phyloP scores from a whole-genome alignment of 2,888 invertebrate species.

The Oscheius sp. region DNA sequence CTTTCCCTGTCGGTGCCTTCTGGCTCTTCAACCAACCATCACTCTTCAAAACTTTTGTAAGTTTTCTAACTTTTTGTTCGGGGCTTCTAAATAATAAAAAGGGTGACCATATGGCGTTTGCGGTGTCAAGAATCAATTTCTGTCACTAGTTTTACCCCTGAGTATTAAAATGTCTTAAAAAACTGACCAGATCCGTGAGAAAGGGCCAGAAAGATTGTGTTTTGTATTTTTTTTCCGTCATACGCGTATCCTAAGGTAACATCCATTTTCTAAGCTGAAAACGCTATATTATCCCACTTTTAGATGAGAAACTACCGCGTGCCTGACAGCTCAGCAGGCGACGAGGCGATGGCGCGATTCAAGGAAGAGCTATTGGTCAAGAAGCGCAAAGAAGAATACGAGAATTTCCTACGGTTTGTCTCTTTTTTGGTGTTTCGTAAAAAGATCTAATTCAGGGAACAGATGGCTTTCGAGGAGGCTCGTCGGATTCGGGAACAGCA shows the following conservation, averaged over 20 bases:
- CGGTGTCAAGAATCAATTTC: no score
- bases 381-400: conserved; percentile 66
- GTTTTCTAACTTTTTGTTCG: conserved; percentile 20
- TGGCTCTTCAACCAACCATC: conserved; percentile 70
- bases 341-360: conserved; percentile 61
- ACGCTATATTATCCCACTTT: conserved; percentile 17
- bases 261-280: neutral
- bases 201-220: no score
- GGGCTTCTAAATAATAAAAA: no score
- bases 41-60: conserved; percentile 67
- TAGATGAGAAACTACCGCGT: conserved; percentile 68
- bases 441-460: conserved; percentile 53
- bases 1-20: conserved; percentile 69
- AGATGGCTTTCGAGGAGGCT: conserved; percentile 70
- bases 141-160: no score
- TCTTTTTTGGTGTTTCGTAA: neutral
- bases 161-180: no score
- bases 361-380: conserved; percentile 63
- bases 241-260: neutral
- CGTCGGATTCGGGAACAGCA: conserved; percentile 46
- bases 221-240: conserved; percentile 3
- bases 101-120: no score
- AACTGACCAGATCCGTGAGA: no score
- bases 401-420: conserved; percentile 46
- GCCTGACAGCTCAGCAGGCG: conserved; percentile 61